Percentiles rank a stretch among this genome's conserved stretches.
phyloP scores from a whole-genome alignment of 2,888 invertebrate species.

The Philaethria dido region DNA sequence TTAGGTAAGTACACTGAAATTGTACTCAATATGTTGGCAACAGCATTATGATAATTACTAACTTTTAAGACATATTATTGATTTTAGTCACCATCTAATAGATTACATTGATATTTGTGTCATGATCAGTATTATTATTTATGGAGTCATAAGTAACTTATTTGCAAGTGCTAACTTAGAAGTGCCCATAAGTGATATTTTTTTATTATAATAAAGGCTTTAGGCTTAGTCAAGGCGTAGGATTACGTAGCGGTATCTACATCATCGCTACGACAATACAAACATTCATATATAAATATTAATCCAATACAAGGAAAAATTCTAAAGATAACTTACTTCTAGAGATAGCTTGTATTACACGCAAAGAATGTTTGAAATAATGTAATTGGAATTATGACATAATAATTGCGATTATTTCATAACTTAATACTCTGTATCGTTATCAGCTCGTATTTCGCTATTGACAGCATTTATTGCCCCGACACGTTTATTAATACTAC shows the following conservation, averaged over 20 bases:
- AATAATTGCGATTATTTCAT: slow-evolving; percentile 33
- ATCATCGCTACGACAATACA: too few relatives aligned
- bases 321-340: neutral
- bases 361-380: slow-evolving; percentile 12
- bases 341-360: neutral
- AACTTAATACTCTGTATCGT: slow-evolving; percentile 29
- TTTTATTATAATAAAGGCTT: too few relatives aligned
- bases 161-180: too few relatives aligned
- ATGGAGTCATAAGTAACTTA: too few relatives aligned
- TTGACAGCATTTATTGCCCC: slow-evolving; percentile 40
- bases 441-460: slow-evolving; percentile 33
- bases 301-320: neutral
- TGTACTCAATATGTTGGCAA: neutral
- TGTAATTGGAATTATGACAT: slow-evolving; percentile 26
- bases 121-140: too few relatives aligned
- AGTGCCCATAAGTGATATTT: too few relatives aligned
- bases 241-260: too few relatives aligned
- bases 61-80: neutral
- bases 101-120: neutral
- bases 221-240: too few relatives aligned
- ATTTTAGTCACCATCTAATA: neutral
- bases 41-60: neutral
- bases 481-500: slow-evolving; percentile 31
- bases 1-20: neutral
- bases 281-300: neutral